These are phyloP conservation scores for Colletes collaris DNA, from an alignment of 2,888 invertebrate species.

Conservation along the genomic window DNA sequence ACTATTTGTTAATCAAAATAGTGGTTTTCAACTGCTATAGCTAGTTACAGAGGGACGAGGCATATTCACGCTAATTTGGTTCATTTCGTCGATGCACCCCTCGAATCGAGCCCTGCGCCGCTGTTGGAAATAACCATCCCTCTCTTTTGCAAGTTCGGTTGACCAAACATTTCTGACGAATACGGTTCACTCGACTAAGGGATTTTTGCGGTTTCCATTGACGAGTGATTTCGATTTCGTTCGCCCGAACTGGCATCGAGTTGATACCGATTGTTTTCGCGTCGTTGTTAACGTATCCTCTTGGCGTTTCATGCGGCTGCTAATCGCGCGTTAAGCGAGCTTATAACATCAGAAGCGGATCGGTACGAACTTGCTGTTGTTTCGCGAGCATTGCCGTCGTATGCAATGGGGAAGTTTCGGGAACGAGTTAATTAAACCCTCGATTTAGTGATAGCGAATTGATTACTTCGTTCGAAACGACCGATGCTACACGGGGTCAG, in stretches of 20 bases:
- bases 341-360: conserved; percentile 46
- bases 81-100: conserved; percentile 7
- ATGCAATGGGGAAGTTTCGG: conserved; percentile 19
- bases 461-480: no score
- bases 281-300: conserved; percentile 23
- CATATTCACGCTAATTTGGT: conserved; percentile 9
- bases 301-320: conserved; percentile 25
- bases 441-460: not conserved
- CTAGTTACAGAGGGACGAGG: not conserved
- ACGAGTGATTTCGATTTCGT: conserved; percentile 15
- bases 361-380: conserved; percentile 28
- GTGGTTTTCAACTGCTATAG: no score
- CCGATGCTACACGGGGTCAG: not conserved
- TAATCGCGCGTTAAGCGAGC: conserved; percentile 47
- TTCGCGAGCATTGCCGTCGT: not conserved
- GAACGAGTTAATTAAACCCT: conserved; percentile 26
- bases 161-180: conserved; percentile 6
- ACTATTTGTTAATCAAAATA: no score
- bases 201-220: conserved; percentile 24
- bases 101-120: conserved; percentile 8
- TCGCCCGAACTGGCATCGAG: conserved; percentile 35
- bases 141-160: conserved; percentile 16
- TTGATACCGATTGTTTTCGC: conserved; percentile 54
- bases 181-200: conserved; percentile 22
- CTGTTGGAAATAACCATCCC: conserved; percentile 17